Conservation (phyloP, 1,140 invertebrate genomes). For the Homalodisca vitripennis region DNA sequence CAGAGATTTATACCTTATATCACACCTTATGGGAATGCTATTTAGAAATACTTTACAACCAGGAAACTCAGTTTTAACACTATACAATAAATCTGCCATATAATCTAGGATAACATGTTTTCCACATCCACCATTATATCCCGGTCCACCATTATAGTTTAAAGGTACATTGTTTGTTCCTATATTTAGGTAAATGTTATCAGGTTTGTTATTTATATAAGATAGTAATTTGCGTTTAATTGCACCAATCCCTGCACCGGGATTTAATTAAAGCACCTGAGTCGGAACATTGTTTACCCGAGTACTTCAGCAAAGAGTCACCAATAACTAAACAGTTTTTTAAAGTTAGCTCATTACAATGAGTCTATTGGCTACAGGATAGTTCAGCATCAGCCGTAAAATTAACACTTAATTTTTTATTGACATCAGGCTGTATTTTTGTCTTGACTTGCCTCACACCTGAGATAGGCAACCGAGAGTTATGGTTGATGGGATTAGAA, state of each 20-base stretch:
- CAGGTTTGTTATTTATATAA: neutral
- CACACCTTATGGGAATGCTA: neutral
- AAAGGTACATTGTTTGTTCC: slow-evolving; percentile 2
- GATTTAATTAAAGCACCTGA: neutral
- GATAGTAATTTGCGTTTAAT: neutral
- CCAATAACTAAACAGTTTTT: neutral
- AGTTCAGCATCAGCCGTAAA: neutral
- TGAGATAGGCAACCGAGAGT: no score
- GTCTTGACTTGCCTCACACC: no score
- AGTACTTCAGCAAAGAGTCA: neutral
- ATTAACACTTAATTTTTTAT: neutral
- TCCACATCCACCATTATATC: slow-evolving; percentile 4
- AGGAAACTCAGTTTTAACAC: neutral
- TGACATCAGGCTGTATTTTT: no score
- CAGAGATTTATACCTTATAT: neutral
- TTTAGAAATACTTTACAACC: neutral
- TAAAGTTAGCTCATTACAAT: neutral
- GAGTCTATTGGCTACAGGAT: neutral
- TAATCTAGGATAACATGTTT: neutral
- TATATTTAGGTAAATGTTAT: neutral
- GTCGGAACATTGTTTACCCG: slow-evolving; percentile 8
- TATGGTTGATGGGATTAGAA: neutral
- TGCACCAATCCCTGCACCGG: neutral
- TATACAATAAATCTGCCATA: neutral
- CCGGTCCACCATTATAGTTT: neutral